phyloP scores from a whole-genome alignment of 2,888 invertebrate genomes.

The Callinectes sapidus region DNA sequence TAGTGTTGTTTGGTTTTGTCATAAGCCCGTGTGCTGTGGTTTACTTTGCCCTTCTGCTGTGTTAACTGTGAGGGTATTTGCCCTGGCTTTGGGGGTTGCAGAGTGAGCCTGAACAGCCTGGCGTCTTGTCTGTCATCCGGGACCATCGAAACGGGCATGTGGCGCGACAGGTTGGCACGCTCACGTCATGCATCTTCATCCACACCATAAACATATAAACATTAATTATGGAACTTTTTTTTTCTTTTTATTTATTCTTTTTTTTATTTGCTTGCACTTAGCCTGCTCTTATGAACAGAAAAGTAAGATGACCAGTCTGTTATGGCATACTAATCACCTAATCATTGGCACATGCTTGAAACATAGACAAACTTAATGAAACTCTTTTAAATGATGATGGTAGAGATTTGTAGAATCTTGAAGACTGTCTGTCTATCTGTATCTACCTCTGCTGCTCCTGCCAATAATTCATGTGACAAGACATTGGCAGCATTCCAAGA shows the following conservation, averaged over 20 bases:
- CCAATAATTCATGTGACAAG: slow-evolving; percentile 46
- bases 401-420: slow-evolving; percentile 17
- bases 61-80: slow-evolving; percentile 48
- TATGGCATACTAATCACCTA: slow-evolving; percentile 20
- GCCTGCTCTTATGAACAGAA: not conserved
- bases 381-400: not conserved
- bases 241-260: not conserved
- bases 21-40: slow-evolving; percentile 41
- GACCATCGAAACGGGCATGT: slow-evolving; percentile 74
- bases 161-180: slow-evolving; percentile 74
- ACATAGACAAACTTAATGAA: not conserved
- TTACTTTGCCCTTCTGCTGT: slow-evolving; percentile 38
- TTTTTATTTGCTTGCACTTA: slow-evolving; percentile 16
- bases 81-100: slow-evolving; percentile 67
- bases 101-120: slow-evolving; percentile 73
- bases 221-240: not conserved
- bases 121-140: slow-evolving; percentile 73
- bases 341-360: not conserved
- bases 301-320: not conserved
- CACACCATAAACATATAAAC: slow-evolving; percentile 25
- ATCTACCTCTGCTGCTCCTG: not conserved
- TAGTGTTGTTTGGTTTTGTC: slow-evolving; percentile 10
- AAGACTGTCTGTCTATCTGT: slow-evolving; percentile 34
- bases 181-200: slow-evolving; percentile 50
- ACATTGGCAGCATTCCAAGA: not conserved